A percentile compares a stretch with the other conserved stretches of the same genome.
phyloP scores from a whole-genome alignment of 2,113 vertebrate genomes.

The Burhinus oedicnemus region DNA sequence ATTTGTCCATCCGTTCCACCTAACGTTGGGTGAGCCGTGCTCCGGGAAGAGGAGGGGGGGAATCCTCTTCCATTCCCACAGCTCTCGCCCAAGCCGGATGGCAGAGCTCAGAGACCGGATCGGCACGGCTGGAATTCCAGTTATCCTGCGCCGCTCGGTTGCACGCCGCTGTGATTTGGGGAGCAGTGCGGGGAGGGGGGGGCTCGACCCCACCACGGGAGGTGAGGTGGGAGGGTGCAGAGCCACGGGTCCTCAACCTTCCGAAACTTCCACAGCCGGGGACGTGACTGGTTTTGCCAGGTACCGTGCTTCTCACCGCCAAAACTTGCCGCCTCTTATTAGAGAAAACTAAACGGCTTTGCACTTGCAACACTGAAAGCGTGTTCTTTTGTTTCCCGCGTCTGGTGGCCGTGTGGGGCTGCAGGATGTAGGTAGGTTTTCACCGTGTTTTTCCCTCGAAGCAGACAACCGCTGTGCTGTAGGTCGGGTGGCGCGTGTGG shows the following conservation, averaged over 20 bases:
- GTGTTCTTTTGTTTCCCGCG: background rate
- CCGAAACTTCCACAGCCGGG: rapidly evolving
- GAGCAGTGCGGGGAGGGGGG: background rate
- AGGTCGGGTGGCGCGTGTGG: rapidly evolving
- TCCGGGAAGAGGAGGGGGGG: background rate
- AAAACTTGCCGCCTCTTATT: rapidly evolving
- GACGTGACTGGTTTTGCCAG: rapidly evolving
- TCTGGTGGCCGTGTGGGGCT: background rate
- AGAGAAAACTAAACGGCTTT: background rate
- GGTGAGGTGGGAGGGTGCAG: background rate
- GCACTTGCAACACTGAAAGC: background rate
- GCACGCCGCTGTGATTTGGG: background rate
- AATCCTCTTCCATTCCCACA: background rate
- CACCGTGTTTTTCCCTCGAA: rapidly evolving
- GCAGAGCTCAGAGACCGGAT: background rate
- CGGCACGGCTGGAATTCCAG: rapidly evolving
- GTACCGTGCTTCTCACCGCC: background rate
- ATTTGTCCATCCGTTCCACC: too few relatives aligned
- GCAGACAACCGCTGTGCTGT: background rate
- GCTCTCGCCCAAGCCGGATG: rapidly evolving
- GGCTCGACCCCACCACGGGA: background rate
- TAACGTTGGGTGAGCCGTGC: rapidly evolving
- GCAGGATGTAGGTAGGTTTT: background rate
- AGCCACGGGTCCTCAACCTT: background rate
- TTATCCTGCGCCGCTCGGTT: rapidly evolving